These are phyloP conservation scores for Carassius auratus DNA, from an alignment of 2,113 vertebrate genomes.

Conservation along the genomic window DNA sequence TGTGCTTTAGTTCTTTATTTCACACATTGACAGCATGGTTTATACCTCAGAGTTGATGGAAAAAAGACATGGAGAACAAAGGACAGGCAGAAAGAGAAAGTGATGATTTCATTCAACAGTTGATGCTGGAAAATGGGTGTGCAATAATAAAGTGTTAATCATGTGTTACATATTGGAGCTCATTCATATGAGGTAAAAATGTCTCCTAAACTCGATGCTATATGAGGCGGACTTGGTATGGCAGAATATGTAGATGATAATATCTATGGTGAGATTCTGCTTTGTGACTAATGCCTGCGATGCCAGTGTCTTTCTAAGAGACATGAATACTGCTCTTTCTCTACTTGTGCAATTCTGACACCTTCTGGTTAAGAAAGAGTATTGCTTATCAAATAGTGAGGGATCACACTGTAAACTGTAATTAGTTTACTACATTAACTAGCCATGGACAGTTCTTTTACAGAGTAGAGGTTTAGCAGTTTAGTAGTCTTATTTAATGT, in stretches of 20 bases:
- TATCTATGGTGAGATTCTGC: neutral
- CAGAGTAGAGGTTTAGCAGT: neutral
- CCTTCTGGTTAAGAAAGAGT: conserved; percentile 26
- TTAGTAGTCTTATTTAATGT: neutral
- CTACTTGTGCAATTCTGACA: conserved; percentile 49
- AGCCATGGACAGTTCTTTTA: neutral
- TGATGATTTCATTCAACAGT: neutral
- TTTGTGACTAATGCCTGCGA: neutral
- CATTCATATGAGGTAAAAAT: neutral
- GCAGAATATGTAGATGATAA: neutral
- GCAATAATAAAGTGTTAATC: neutral
- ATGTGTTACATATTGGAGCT: neutral
- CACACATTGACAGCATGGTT: neutral
- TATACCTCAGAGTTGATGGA: neutral
- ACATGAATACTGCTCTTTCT: neutral
- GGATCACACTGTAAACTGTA: neutral
- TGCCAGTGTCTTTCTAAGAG: neutral
- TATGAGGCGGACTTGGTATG: neutral
- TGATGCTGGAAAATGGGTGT: neutral
- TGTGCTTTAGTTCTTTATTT: conserved; percentile 1
- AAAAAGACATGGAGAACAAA: neutral
- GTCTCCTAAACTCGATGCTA: neutral
- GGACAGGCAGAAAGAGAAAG: neutral
- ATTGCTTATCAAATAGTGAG: neutral
- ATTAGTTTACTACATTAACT: neutral